Conservation (phyloP, 2,797 vertebrate species). For the Xiphophorus birchmanni region DNA sequence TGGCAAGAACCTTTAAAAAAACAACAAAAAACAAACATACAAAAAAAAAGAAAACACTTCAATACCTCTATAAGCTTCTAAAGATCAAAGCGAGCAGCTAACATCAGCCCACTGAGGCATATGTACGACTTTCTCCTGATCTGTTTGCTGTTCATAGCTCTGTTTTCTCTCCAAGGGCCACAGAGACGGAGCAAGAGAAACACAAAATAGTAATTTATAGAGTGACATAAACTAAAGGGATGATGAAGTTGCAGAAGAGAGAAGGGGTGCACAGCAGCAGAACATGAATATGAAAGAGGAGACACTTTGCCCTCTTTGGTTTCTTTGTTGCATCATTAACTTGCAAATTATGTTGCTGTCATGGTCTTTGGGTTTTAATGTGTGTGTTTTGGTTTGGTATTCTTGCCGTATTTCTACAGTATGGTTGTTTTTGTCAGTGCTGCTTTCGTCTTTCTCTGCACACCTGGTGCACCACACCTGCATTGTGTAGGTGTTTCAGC, state of each 20-base stretch:
- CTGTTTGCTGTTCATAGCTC: constrained; percentile 40
- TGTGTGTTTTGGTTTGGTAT: constrained; percentile 33
- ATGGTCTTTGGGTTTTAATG: constrained; percentile 32
- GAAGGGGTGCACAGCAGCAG: constrained; percentile 47
- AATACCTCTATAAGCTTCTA: constrained; percentile 52
- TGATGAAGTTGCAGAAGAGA: constrained; percentile 25
- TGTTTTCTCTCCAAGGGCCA: constrained; percentile 37
- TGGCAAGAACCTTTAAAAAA: constrained; percentile 35
- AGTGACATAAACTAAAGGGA: constrained; percentile 44
- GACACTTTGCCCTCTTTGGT: constrained; percentile 71
- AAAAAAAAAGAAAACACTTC: constrained; percentile 31
- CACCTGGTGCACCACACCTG: constrained; percentile 8
- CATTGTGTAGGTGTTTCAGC: background rate
- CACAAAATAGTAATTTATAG: constrained; percentile 57
- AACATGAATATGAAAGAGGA: constrained; percentile 79
- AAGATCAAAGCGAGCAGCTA: constrained; percentile 70
- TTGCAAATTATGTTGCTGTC: constrained; percentile 74
- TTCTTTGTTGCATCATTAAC: constrained; percentile 78
- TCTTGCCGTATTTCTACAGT: constrained; percentile 57
- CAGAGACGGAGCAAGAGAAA: constrained; percentile 43
- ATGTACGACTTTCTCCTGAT: constrained; percentile 38
- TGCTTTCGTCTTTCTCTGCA: constrained; percentile 36
- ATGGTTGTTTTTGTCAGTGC: background rate
- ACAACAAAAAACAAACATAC: background rate
- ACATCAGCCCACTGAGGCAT: constrained; percentile 47